Evolutionary conservation across 2,888 invertebrate genomes (phyloP).

Genomic region (Teleiodes luculella): DNA sequence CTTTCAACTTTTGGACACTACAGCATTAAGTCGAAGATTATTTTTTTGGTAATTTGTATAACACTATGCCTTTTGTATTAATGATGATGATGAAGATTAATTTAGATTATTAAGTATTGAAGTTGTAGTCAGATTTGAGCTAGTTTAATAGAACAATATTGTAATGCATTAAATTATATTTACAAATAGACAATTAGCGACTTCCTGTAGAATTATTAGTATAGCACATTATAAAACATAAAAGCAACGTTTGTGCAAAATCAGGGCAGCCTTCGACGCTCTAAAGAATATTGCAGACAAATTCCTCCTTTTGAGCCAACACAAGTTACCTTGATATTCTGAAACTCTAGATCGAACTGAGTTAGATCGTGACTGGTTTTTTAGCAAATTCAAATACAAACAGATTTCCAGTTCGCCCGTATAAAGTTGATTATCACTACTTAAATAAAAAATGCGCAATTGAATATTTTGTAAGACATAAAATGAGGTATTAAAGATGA

Average conservation of each 20-base stretch:
- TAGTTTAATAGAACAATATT: too few species aligned
- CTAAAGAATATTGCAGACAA: constrained; percentile 28
- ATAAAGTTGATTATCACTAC: constrained; percentile 8
- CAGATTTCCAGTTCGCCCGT: background rate
- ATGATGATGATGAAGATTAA: too few species aligned
- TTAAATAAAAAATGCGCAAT: constrained; percentile 5
- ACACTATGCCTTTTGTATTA: too few species aligned
- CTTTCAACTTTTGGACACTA: too few species aligned
- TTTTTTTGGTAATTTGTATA: too few species aligned
- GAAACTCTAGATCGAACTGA: constrained; percentile 39
- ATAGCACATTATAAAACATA: constrained; percentile 24
- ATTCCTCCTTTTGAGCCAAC: constrained; percentile 40
- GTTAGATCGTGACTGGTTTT: constrained; percentile 42
- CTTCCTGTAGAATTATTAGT: background rate
- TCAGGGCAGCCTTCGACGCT: constrained; percentile 36
- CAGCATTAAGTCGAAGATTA: too few species aligned
- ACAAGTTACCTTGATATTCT: constrained; percentile 57
- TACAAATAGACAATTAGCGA: too few species aligned
- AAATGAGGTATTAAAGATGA: too few species aligned
- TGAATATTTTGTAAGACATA: too few species aligned
- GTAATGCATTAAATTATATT: too few species aligned
- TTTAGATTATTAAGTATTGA: too few species aligned
- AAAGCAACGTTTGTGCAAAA: constrained; percentile 29
- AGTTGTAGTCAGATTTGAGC: too few species aligned
- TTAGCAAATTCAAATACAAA: constrained; percentile 8